Conservation (phyloP, 2,113 vertebrate species). For the Sinocyclocheilus grahami region DNA sequence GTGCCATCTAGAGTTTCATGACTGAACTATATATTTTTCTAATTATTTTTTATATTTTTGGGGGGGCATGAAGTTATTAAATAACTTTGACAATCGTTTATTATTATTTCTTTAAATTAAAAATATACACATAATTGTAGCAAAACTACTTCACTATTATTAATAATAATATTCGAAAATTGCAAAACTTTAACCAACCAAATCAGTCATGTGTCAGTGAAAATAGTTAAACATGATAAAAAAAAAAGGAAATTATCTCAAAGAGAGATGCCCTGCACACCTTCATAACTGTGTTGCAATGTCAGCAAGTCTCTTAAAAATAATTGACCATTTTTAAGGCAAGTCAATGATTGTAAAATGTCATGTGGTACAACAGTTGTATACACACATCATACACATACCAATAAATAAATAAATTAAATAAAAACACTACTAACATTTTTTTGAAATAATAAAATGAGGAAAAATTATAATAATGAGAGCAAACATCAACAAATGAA, state of each 20-base stretch:
- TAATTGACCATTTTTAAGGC: not conserved
- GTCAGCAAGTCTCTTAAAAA: not conserved
- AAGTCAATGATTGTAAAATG: not conserved
- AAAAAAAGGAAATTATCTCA: not conserved
- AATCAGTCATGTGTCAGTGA: not conserved
- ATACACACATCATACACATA: not conserved
- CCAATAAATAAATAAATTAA: too few relatives aligned
- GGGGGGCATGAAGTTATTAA: too few relatives aligned
- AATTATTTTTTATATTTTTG: too few relatives aligned
- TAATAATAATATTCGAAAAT: not conserved
- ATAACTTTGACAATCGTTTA: too few relatives aligned
- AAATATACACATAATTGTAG: too few relatives aligned
- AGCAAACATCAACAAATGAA: not conserved
- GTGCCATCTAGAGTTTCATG: too few relatives aligned
- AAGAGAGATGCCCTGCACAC: not conserved
- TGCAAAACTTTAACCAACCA: too few relatives aligned
- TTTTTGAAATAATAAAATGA: not conserved
- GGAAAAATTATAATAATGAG: not conserved
- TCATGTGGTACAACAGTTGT: not conserved
- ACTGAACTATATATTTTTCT: too few relatives aligned
- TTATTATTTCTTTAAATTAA: too few relatives aligned
- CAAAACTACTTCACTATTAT: too few relatives aligned
- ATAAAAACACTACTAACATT: not conserved
- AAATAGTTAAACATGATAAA: not conserved
- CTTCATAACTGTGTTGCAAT: not conserved